These are phyloP conservation scores for Crotalus helleri DNA, from an alignment of 2,113 vertebrate genomes.

Conservation along the genomic window DNA sequence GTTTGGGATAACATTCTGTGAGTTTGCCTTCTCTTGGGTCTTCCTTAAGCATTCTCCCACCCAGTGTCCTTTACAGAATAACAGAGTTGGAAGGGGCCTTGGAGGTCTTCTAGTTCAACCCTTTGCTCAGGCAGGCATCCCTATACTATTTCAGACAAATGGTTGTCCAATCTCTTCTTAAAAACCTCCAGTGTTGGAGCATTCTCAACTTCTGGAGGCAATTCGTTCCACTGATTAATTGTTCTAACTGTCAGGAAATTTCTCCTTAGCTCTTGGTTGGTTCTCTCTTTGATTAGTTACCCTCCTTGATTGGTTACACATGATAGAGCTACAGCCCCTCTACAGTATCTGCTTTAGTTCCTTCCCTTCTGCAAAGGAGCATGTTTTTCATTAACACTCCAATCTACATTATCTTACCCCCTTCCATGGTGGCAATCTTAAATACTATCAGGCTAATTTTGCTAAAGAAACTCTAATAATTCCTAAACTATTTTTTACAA, in stretches of 20 bases:
- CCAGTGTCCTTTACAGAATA: background rate
- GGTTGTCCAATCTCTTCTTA: too few relatives aligned
- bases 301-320: too few relatives aligned
- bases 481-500: background rate
- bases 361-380: background rate
- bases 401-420: background rate
- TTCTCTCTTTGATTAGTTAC: too few relatives aligned
- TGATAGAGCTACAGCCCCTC: background rate
- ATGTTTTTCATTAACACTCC: accelerated
- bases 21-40: background rate
- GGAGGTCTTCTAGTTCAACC: too few relatives aligned
- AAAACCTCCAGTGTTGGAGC: too few relatives aligned
- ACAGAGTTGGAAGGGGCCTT: too few relatives aligned
- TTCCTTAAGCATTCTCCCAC: background rate
- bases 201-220: too few relatives aligned
- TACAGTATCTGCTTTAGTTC: background rate
- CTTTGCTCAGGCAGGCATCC: too few relatives aligned
- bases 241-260: too few relatives aligned
- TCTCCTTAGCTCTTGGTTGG: too few relatives aligned
- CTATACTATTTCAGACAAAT: too few relatives aligned
- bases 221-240: too few relatives aligned
- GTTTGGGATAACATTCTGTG: background rate
- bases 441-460: background rate
- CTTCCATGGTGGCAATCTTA: background rate
- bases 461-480: background rate